Percentiles rank a stretch among this genome's conserved stretches.
phyloP scores from a whole-genome alignment of 2,888 invertebrate genomes.

The Cerastis leucographa region DNA sequence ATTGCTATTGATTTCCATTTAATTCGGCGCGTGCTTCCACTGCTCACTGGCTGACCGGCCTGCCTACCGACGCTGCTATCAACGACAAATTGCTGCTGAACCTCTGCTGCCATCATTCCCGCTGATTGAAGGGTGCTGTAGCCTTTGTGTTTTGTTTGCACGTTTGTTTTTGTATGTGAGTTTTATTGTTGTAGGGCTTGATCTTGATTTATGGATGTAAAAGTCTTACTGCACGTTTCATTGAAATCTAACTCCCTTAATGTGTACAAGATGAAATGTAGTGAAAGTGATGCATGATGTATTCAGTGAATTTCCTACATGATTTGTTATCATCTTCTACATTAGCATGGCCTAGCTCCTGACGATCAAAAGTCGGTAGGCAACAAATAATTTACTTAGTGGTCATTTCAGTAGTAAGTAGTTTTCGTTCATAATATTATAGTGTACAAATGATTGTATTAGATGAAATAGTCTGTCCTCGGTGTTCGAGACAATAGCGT shows the following conservation, averaged over 20 bases:
- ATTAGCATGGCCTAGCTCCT: background rate
- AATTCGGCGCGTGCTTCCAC: conserved; percentile 87
- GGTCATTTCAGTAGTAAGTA: conserved; percentile 74
- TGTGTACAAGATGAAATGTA: background rate
- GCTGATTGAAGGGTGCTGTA: conserved; percentile 81
- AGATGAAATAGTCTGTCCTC: conserved; percentile 76
- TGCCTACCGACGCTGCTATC: conserved; percentile 74
- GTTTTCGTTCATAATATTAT: conserved; percentile 67
- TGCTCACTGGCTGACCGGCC: conserved; percentile 64
- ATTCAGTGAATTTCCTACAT: background rate
- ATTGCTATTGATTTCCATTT: conserved; percentile 90
- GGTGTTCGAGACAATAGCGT: conserved; percentile 78
- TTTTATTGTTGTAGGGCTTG: background rate
- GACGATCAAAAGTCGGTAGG: conserved; percentile 5
- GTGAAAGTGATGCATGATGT: background rate
- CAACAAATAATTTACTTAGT: conserved; percentile 58
- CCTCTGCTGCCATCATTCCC: conserved; percentile 80
- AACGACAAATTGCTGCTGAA: conserved; percentile 80
- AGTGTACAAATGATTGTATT: conserved; percentile 72
- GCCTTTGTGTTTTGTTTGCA: conserved; percentile 62
- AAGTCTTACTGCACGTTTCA: background rate
- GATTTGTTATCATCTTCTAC: background rate
- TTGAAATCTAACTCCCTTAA: background rate
- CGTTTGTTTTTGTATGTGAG: conserved; percentile 31
- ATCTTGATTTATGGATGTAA: background rate